phyloP scores from a whole-genome alignment of 1,140 invertebrate species.

The Halictus rubicundus region DNA sequence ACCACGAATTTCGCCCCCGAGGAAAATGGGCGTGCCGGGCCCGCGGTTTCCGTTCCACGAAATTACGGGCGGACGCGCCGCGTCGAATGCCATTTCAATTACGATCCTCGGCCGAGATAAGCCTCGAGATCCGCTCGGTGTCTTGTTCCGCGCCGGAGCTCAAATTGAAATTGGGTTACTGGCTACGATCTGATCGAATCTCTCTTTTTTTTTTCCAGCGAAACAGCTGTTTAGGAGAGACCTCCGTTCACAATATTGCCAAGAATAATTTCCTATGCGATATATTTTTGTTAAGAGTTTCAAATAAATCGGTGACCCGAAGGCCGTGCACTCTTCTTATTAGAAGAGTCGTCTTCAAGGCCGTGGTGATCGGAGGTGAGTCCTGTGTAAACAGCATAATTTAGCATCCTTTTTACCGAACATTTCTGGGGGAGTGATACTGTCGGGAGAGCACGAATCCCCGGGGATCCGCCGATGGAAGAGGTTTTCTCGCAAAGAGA shows the following conservation, averaged over 20 bases:
- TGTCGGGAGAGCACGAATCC: background rate
- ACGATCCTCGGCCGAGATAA: background rate
- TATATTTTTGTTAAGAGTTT: too few relatives aligned
- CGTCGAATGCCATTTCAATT: background rate
- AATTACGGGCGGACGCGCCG: background rate
- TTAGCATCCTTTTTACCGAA: too few relatives aligned
- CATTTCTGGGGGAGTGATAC: background rate
- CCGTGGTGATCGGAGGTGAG: too few relatives aligned
- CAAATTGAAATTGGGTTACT: conserved; percentile 6
- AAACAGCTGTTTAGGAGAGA: too few relatives aligned
- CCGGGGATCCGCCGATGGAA: background rate
- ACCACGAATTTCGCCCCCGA: background rate
- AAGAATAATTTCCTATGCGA: too few relatives aligned
- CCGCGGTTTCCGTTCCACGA: background rate
- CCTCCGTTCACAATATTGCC: too few relatives aligned
- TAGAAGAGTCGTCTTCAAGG: too few relatives aligned
- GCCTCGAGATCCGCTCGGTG: background rate
- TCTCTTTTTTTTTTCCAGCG: too few relatives aligned
- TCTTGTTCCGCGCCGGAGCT: background rate
- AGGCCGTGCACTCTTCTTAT: too few relatives aligned
- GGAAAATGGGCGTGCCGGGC: background rate
- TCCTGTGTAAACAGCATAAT: too few relatives aligned
- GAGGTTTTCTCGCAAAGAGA: background rate
- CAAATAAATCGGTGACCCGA: too few relatives aligned
- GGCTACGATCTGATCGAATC: background rate